Evolutionary conservation across 2,113 vertebrate species (phyloP).

Genomic region (Onychostoma macrolepis): DNA sequence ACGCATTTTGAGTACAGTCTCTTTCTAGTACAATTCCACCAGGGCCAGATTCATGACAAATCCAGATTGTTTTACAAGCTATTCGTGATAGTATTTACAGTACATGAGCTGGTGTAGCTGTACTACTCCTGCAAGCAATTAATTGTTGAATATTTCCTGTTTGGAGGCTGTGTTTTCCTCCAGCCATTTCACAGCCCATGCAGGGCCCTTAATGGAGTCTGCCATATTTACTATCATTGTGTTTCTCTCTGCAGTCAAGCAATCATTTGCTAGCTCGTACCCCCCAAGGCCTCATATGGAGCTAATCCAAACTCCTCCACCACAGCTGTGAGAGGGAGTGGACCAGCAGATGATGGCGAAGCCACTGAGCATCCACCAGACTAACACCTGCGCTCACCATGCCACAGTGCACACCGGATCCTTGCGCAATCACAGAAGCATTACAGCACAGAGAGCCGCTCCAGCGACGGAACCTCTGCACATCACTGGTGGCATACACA

Average conservation of each 20-base stretch:
- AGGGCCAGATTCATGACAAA: neutral
- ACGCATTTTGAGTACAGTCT: neutral
- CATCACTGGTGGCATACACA: conserved; percentile 9
- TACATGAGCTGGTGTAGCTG: conserved; percentile 32
- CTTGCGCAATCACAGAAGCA: conserved; percentile 30
- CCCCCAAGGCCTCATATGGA: conserved; percentile 44
- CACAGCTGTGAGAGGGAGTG: conserved; percentile 48
- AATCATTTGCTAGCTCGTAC: neutral
- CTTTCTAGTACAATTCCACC: neutral
- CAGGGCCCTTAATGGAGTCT: conserved; percentile 43
- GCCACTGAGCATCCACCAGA: conserved; percentile 35
- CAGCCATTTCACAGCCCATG: conserved; percentile 24
- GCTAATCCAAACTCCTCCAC: conserved; percentile 48
- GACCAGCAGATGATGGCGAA: conserved; percentile 46
- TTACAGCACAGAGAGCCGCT: conserved; percentile 31
- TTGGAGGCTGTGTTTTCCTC: conserved; percentile 31
- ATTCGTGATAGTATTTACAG: neutral
- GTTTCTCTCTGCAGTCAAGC: conserved; percentile 42
- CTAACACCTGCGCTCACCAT: conserved; percentile 53
- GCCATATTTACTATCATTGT: conserved; percentile 53
- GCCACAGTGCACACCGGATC: conserved; percentile 5
- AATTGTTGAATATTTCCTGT: conserved; percentile 42
- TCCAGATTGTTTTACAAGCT: neutral
- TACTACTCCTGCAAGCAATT: conserved; percentile 40
- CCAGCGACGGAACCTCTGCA: neutral